Percentiles rank a stretch among this genome's conserved stretches.
Evolutionary conservation across 2,797 vertebrate species (phyloP).

Genomic region (Sparidentex hasta): DNA sequence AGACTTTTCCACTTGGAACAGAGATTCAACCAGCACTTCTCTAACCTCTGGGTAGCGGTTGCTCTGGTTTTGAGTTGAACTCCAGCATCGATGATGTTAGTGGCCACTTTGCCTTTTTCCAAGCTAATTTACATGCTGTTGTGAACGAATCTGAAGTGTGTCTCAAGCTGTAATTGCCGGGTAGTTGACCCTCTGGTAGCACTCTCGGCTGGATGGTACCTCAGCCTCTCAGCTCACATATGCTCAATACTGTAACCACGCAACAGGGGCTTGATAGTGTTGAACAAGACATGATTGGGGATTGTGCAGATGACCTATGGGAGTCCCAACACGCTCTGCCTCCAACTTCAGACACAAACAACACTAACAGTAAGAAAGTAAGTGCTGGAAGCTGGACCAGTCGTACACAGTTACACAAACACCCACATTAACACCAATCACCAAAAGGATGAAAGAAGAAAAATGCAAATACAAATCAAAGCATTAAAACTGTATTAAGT

Average conservation of each 20-base stretch:
- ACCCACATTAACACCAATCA: not conserved
- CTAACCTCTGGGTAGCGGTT: conserved; percentile 15
- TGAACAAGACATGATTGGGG: not conserved
- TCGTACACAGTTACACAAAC: conserved; percentile 19
- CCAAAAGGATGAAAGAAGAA: not conserved
- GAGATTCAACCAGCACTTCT: conserved; percentile 23
- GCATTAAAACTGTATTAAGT: no score
- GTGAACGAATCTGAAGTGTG: conserved; percentile 13
- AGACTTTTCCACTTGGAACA: conserved; percentile 23
- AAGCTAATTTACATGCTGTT: conserved; percentile 22
- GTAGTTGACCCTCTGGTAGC: conserved; percentile 10
- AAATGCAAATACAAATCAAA: not conserved
- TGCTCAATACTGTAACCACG: conserved; percentile 42
- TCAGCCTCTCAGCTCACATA: conserved; percentile 10
- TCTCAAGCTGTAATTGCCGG: conserved; percentile 27
- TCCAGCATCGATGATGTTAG: not conserved
- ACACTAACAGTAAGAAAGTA: not conserved
- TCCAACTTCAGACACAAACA: not conserved
- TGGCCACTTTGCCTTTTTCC: not conserved
- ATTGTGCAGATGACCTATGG: not conserved
- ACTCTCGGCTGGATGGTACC: conserved; percentile 14
- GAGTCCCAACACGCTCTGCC: not conserved
- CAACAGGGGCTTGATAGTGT: conserved; percentile 14
- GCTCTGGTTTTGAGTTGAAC: not conserved
- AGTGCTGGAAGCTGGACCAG: not conserved